These are phyloP conservation scores for Xestobium rufovillosum DNA, from an alignment of 2,888 invertebrate species.

Conservation along the genomic window DNA sequence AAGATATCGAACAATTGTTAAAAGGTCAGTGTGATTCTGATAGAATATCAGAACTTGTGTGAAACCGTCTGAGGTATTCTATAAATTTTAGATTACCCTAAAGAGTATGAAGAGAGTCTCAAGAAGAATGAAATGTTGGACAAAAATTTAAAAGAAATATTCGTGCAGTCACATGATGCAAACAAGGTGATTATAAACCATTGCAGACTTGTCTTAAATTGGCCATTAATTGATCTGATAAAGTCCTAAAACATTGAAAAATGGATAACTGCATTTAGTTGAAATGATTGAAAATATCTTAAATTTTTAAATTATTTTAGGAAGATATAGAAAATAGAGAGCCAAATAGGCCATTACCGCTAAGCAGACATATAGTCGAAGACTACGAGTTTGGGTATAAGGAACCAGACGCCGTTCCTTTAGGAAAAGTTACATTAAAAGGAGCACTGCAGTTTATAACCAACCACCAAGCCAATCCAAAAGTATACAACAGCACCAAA, in stretches of 20 bases:
- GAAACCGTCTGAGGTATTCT: no score
- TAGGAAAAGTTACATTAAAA: constrained; percentile 59
- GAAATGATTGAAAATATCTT: constrained; percentile 1
- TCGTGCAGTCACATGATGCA: constrained; percentile 58
- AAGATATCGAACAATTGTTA: constrained; percentile 56
- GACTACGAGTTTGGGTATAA: constrained; percentile 61
- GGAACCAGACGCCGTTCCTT: constrained; percentile 53
- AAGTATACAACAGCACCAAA: constrained; percentile 47
- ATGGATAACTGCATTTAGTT: background rate
- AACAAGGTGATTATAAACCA: no score
- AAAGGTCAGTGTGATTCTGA: constrained; percentile 45
- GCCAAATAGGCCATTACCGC: constrained; percentile 51
- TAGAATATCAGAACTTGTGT: no score
- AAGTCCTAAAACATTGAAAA: background rate
- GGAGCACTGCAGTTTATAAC: constrained; percentile 59
- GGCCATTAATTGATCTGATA: no score
- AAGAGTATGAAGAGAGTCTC: constrained; percentile 53
- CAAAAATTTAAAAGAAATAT: constrained; percentile 60
- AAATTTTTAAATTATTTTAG: constrained; percentile 5
- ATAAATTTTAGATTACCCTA: constrained; percentile 52
- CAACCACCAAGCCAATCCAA: constrained; percentile 56
- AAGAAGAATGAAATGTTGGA: constrained; percentile 58
- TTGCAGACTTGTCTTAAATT: no score
- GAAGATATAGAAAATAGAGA: constrained; percentile 40
- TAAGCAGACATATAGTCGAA: constrained; percentile 44